A percentile compares a stretch with the other conserved stretches of the same genome.
These are phyloP conservation scores for Beaufortia kweichowensis DNA, from an alignment of 2,113 vertebrate species.

Conservation along the genomic window DNA sequence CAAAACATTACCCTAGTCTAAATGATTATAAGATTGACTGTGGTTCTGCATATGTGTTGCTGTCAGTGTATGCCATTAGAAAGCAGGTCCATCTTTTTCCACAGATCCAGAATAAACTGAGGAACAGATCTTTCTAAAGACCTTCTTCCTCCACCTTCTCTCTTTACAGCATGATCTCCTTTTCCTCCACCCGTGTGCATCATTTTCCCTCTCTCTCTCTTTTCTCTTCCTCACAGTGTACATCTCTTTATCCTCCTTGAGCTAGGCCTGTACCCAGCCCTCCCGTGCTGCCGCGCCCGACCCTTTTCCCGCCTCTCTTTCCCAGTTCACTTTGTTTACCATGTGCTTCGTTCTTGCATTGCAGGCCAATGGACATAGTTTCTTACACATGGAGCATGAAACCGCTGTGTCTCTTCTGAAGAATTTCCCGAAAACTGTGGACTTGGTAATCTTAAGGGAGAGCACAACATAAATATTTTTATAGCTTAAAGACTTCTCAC, in stretches of 20 bases:
- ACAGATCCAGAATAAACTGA: slow-evolving; percentile 73
- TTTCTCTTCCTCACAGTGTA: slow-evolving; percentile 71
- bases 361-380: slow-evolving; percentile 99
- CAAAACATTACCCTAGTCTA: too few species aligned
- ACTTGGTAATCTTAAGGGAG: slow-evolving; percentile 98
- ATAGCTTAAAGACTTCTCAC: slow-evolving; percentile 55
- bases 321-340: slow-evolving; percentile 46
- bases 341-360: slow-evolving; percentile 78
- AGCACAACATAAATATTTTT: slow-evolving; percentile 93
- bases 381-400: slow-evolving; percentile 99
- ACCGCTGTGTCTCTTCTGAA: slow-evolving; percentile 97
- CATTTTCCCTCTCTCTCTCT: slow-evolving; percentile 41
- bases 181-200: slow-evolving; percentile 50
- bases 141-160: slow-evolving; percentile 73
- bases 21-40: neutral
- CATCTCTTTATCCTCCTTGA: slow-evolving; percentile 66
- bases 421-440: slow-evolving; percentile 98
- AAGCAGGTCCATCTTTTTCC: slow-evolving; percentile 61
- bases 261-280: slow-evolving; percentile 74
- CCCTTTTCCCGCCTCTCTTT: slow-evolving; percentile 1
- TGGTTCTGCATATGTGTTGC: slow-evolving; percentile 52
- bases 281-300: slow-evolving; percentile 63
- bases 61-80: slow-evolving; percentile 48
- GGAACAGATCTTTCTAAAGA: slow-evolving; percentile 71
- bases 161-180: slow-evolving; percentile 74